These are phyloP conservation scores for Clavelina lepadiformis DNA, from an alignment of 23 tunicate species.

Conservation along the genomic window DNA sequence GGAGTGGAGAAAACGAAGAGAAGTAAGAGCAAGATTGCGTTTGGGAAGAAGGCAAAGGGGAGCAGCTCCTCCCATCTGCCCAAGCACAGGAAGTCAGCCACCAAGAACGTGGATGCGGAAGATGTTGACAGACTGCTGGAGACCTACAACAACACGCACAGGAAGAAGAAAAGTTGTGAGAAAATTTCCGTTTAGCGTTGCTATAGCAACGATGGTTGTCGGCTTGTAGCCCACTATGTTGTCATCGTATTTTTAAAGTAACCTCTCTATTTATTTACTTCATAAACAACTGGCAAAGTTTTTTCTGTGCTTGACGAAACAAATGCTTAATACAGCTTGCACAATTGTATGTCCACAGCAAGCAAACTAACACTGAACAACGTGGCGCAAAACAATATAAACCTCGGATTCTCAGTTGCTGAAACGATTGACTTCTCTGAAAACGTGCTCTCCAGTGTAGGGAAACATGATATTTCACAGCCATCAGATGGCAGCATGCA, in stretches of 20 bases:
- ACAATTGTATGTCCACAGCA: not conserved
- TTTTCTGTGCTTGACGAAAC: too few species aligned
- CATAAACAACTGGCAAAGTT: too few species aligned
- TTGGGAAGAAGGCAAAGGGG: constrained; percentile 17
- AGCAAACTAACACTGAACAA: constrained; percentile 3
- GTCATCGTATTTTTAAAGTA: too few species aligned
- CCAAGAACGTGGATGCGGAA: constrained; percentile 42
- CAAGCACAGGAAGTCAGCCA: constrained; percentile 12
- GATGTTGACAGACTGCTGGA: constrained; percentile 56
- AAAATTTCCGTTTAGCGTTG: too few species aligned
- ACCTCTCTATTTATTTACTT: too few species aligned
- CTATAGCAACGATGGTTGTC: too few species aligned
- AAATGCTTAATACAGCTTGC: too few species aligned
- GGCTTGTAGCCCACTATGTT: too few species aligned
- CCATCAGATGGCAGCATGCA: constrained; percentile 1
- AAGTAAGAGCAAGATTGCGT: constrained; percentile 35
- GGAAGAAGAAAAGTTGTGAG: too few species aligned
- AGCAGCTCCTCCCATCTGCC: constrained; percentile 10
- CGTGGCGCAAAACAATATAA: constrained; percentile 34
- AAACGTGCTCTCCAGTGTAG: not conserved
- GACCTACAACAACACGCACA: constrained; percentile 38
- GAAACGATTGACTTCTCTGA: constrained; percentile 10
- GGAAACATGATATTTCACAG: constrained; percentile 1
- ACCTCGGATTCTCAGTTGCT: constrained; percentile 26
- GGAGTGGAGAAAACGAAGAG: constrained; percentile 25